Percentiles rank a stretch among this genome's conserved stretches.
phyloP scores from a whole-genome alignment of 1,140 invertebrate species.

The Adelges cooleyi region DNA sequence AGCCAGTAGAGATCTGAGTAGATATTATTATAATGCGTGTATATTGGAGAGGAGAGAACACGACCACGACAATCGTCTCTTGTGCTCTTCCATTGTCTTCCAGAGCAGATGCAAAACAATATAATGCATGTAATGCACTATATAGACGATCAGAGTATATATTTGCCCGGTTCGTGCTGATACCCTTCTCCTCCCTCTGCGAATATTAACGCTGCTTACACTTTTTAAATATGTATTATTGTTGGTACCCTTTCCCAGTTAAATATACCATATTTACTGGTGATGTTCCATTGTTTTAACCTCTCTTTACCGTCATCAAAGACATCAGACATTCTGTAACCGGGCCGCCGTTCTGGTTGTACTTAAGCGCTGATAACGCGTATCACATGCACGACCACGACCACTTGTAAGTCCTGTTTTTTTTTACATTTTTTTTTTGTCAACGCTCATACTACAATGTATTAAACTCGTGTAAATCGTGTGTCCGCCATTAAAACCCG shows the following conservation, averaged over 20 bases:
- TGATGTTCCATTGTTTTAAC: not conserved
- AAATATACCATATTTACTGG: not conserved
- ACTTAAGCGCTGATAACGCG: conserved; percentile 1
- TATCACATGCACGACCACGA: not conserved
- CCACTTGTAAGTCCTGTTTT: no score
- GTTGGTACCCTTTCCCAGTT: no score
- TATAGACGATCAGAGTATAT: not conserved
- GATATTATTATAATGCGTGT: not conserved
- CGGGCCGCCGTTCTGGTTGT: not conserved
- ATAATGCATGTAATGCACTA: no score
- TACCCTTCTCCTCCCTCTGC: not conserved
- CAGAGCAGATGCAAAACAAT: not conserved
- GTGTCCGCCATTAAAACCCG: conserved; percentile 7
- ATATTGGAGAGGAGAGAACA: not conserved
- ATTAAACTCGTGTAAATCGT: conserved; percentile 1
- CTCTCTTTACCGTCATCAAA: not conserved
- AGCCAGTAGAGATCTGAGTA: conserved; percentile 2
- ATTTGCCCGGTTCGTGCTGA: not conserved
- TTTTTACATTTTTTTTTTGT: no score
- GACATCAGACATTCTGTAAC: conserved; percentile 14
- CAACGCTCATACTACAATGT: not conserved
- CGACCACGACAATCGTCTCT: conserved; percentile 21
- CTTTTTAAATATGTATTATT: no score
- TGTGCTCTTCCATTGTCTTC: conserved; percentile 19
- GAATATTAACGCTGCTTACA: conserved; percentile 4